phyloP scores from a whole-genome alignment of 2,113 vertebrate species.

The Rhegmatorhina hoffmannsi region DNA sequence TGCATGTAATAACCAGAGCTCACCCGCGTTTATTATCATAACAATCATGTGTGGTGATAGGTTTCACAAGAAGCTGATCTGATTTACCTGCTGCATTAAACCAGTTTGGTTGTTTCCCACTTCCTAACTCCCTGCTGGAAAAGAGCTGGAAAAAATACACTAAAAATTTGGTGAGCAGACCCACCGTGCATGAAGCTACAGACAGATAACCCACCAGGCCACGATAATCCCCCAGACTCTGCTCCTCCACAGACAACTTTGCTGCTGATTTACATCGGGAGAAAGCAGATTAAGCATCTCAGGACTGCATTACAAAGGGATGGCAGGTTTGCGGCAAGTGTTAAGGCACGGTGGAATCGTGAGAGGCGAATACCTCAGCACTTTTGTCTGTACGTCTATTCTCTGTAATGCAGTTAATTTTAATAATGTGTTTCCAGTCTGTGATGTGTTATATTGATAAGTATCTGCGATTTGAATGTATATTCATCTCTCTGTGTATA shows the following conservation, averaged over 20 bases:
- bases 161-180: neutral
- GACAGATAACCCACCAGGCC: neutral
- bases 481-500: neutral
- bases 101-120: neutral
- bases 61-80: conserved; percentile 45
- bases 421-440: conserved; percentile 4
- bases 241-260: neutral
- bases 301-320: neutral
- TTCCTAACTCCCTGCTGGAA: neutral
- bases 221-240: neutral
- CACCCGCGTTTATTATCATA: conserved; percentile 1
- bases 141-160: neutral
- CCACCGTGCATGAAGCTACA: neutral
- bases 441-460: neutral
- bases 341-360: neutral
- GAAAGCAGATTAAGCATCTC: neutral
- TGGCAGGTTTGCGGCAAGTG: neutral
- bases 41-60: neutral
- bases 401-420: conserved; percentile 9
- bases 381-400: neutral
- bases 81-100: conserved; percentile 9
- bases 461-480: neutral
- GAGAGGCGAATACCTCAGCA: neutral
- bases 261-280: neutral
- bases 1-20: conserved; percentile 43